A percentile compares a stretch with the other conserved stretches of the same genome.
Evolutionary conservation across 92 coral and sea anemone species (phyloP).

Genomic region (Pocillopora meandrina): DNA sequence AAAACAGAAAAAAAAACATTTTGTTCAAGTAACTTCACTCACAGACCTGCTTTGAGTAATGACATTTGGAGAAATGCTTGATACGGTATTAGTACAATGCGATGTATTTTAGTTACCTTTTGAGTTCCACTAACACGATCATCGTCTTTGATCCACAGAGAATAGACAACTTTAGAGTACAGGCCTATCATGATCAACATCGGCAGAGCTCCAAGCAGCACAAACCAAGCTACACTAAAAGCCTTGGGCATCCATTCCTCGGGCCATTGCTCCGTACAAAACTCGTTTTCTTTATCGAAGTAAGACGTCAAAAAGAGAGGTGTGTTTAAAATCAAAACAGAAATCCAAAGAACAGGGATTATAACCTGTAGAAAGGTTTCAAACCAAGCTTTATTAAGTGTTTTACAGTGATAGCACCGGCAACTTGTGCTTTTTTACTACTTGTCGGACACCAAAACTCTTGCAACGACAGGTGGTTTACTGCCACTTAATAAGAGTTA

Average conservation of each 20-base stretch:
- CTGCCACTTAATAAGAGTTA: too few relatives aligned
- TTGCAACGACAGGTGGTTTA: too few relatives aligned
- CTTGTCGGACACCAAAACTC: too few relatives aligned
- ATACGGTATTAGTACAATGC: too few relatives aligned
- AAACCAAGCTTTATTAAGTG: too few relatives aligned
- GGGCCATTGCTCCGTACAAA: constrained; percentile 22
- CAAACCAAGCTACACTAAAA: constrained; percentile 24
- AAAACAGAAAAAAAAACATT: too few relatives aligned
- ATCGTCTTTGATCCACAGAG: constrained; percentile 15
- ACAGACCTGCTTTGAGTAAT: too few relatives aligned
- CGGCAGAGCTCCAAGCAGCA: constrained; percentile 5
- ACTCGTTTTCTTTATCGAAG: constrained; percentile 14
- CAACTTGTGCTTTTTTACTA: too few relatives aligned
- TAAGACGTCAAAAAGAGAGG: constrained; percentile 13
- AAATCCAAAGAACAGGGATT: constrained; percentile 2
- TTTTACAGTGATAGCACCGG: too few relatives aligned
- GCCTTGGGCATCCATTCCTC: constrained; percentile 18
- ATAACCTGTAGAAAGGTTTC: not conserved
- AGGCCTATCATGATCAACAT: not conserved
- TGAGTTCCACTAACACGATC: not conserved
- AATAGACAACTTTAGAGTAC: constrained; percentile 14
- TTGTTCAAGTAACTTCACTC: too few relatives aligned
- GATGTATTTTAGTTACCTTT: not conserved
- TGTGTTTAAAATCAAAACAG: not conserved
- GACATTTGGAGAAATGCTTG: too few relatives aligned